Evolutionary conservation across 2,113 vertebrate genomes (phyloP), one percentile per base, ranked within the genome.

Genomic region (Xenopus borealis): DNA sequence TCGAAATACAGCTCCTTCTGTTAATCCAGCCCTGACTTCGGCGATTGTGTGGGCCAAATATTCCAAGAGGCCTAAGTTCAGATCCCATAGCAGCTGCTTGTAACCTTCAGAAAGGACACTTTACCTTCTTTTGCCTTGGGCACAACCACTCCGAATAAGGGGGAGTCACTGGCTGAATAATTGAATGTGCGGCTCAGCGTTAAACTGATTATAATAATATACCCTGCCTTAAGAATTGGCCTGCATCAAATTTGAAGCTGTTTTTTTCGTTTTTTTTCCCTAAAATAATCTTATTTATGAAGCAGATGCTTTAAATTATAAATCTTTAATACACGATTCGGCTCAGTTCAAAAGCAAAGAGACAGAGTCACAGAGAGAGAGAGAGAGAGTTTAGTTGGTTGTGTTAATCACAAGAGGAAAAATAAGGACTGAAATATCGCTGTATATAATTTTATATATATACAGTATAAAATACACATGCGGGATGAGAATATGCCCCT

Each of bases 181-280:
- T 55, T 55, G 7, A 55, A 16, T 55, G 16, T 16, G 53, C 3
- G 16, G 53, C 53, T 16, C 53, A 16, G 17, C 4, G 53, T 55
- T n/a, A n/a, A 55, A n/a, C 53, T 55, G 53, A 55, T 55, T 55
- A 55, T 55, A 55, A 55, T n/a, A 55, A 18, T 55, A n/a, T n/a
- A 8, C 53, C 9, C 14, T 55, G 53, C 53, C 53, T 55, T 55
- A 18, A n/a, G 53, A 55, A n/a, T 11, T 16, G 53, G 16, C 4
- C 23, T n/a, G 53, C 18, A 1, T 17, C 17, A 55, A 16, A 1
- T 1, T 53, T 53, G 2, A 53, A 53, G 52, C 52, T 53, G 52
- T 53, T 53, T 53, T 13, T 53, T 27, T 13, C 12, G 9, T 27
- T 27, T 27, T n/a, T 3, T 17, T 17, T 53, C 14, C 1, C 14